A percentile compares a stretch with the other conserved stretches of the same genome.
Conservation (phyloP, 2,888 invertebrate species). For the Pollenia labialis region DNA sequence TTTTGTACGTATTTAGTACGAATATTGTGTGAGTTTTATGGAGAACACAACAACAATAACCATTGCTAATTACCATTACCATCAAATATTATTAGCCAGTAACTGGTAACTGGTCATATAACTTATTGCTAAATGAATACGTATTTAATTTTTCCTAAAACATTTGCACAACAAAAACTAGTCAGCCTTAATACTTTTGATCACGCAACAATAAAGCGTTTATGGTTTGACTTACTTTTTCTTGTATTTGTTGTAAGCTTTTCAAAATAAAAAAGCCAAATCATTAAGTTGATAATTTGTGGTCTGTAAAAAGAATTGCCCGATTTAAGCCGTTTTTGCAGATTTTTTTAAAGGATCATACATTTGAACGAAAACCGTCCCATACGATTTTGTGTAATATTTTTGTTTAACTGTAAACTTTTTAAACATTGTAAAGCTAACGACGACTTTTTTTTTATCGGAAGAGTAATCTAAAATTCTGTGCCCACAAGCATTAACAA, state of each 20-base stretch:
- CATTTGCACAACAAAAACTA: background rate
- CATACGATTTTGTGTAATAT: too few relatives aligned
- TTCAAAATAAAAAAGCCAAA: background rate
- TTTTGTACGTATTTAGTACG: background rate
- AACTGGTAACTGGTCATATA: background rate
- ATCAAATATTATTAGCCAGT: slow-evolving; percentile 28
- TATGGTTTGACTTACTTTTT: background rate
- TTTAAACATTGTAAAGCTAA: too few relatives aligned
- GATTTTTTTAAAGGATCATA: too few relatives aligned
- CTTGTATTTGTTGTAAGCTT: background rate
- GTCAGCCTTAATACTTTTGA: background rate
- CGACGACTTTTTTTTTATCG: too few relatives aligned
- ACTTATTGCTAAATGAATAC: slow-evolving; percentile 16
- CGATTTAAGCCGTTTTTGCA: too few relatives aligned
- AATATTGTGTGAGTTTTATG: slow-evolving; percentile 29
- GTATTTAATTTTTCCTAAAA: slow-evolving; percentile 1
- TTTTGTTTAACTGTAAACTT: too few relatives aligned
- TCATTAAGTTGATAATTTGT: too few relatives aligned
- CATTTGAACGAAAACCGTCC: too few relatives aligned
- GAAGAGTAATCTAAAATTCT: too few relatives aligned
- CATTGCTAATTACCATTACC: slow-evolving; percentile 4
- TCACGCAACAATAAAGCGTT: background rate
- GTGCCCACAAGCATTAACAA: too few relatives aligned
- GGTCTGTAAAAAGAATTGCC: too few relatives aligned
- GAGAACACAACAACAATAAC: background rate